Percentiles rank a stretch among this genome's conserved stretches.
Evolutionary conservation across 2,797 vertebrate genomes (phyloP).

Genomic region (Neopelma chrysocephalum): DNA sequence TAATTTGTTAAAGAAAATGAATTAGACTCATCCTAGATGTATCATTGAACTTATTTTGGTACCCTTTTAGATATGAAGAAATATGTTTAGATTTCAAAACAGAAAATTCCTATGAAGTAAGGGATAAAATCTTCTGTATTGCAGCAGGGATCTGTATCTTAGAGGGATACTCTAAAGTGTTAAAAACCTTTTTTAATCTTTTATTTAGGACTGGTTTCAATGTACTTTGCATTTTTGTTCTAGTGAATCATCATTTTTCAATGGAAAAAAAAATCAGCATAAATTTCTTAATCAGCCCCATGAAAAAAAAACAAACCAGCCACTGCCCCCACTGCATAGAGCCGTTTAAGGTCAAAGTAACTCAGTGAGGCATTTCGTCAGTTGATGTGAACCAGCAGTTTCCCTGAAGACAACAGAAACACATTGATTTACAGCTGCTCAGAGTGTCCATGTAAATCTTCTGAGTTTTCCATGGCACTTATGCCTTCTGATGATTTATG

Average conservation of each 20-base stretch:
- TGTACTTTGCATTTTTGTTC: neutral
- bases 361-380: neutral
- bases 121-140: neutral
- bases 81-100: neutral
- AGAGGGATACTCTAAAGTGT: neutral
- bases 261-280: neutral
- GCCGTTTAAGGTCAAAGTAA: neutral
- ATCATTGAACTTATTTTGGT: neutral
- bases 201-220: neutral
- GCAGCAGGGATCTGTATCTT: neutral
- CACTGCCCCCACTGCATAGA: neutral
- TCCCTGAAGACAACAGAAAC: neutral
- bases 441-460: neutral
- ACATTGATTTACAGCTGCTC: neutral
- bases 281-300: neutral
- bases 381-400: neutral
- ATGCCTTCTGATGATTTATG: neutral
- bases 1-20: neutral
- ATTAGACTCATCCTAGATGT: neutral
- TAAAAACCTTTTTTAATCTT: neutral
- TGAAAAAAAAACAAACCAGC: rapidly evolving
- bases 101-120: neutral
- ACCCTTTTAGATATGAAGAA: neutral
- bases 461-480: neutral
- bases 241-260: neutral